A percentile compares a stretch with the other conserved stretches of the same genome.
Conservation (phyloP, 2,113 vertebrate species). For the Pogona vitticeps region DNA sequence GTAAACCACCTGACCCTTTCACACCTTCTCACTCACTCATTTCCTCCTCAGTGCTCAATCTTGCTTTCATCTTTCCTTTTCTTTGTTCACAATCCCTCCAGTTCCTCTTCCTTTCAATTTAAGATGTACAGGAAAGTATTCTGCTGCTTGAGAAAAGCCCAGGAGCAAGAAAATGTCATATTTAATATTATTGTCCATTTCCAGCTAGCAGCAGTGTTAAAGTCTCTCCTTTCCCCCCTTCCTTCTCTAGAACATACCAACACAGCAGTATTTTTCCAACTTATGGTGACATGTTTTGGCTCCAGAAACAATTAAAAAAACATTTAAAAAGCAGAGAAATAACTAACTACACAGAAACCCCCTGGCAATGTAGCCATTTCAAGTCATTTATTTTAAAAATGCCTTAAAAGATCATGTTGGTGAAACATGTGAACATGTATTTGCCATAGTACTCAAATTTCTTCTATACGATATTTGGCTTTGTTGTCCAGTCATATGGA, state of each 20-base stretch:
- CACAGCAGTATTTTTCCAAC: slow-evolving; percentile 49
- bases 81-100: slow-evolving; percentile 41
- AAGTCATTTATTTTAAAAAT: slow-evolving; percentile 17
- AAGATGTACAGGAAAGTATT: slow-evolving; percentile 48
- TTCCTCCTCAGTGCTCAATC: slow-evolving; percentile 44
- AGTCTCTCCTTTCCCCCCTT: slow-evolving; percentile 34
- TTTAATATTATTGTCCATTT: slow-evolving; percentile 71
- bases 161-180: slow-evolving; percentile 55
- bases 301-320: slow-evolving; percentile 53
- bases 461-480: neutral
- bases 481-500: neutral
- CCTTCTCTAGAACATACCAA: slow-evolving; percentile 47
- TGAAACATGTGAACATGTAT: neutral
- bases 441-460: neutral
- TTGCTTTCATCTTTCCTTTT: slow-evolving; percentile 61
- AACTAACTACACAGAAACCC: slow-evolving; percentile 46
- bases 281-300: too few species aligned
- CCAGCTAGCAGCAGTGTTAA: slow-evolving; percentile 58
- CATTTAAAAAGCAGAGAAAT: slow-evolving; percentile 32
- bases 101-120: slow-evolving; percentile 43
- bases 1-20: slow-evolving; percentile 42
- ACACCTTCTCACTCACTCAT: slow-evolving; percentile 37
- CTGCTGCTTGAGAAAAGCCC: slow-evolving; percentile 26
- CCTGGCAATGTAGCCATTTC: slow-evolving; percentile 24
- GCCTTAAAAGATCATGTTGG: neutral